phyloP scores from a whole-genome alignment of 2,888 invertebrate species.

The Monoplex corrugatus region DNA sequence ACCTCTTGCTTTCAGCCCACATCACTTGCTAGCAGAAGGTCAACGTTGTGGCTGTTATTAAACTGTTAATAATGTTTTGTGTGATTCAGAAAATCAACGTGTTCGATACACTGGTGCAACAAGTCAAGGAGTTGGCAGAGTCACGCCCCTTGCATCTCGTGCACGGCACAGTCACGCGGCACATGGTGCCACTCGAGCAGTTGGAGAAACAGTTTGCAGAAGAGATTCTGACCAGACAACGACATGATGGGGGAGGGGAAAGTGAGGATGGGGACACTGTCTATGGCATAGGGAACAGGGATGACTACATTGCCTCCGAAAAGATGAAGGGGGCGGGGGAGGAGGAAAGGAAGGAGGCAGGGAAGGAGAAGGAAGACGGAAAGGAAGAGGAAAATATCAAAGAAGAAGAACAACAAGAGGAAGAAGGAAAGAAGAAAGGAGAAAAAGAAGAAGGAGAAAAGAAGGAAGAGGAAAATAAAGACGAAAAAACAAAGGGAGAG shows the following conservation, averaged over 20 bases:
- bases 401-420: background rate
- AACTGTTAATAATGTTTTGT: too few relatives aligned
- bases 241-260: background rate
- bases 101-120: conserved; percentile 17
- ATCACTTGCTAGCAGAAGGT: too few relatives aligned
- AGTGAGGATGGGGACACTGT: background rate
- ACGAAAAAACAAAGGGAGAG: background rate
- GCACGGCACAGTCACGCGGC: conserved; percentile 44
- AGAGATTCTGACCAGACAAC: background rate
- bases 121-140: conserved; percentile 16
- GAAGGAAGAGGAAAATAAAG: background rate
- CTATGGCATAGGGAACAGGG: background rate
- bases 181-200: conserved; percentile 2
- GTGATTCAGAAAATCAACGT: conserved; percentile 41
- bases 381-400: background rate
- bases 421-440: background rate
- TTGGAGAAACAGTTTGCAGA: conserved; percentile 31
- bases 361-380: background rate
- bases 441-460: background rate
- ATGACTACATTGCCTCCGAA: background rate
- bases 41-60: too few relatives aligned
- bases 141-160: conserved; percentile 24
- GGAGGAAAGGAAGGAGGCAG: background rate
- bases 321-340: background rate
- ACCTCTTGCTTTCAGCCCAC: too few relatives aligned